phyloP scores from a whole-genome alignment of 2,888 invertebrate species.

The Torymus aiolomorphi region DNA sequence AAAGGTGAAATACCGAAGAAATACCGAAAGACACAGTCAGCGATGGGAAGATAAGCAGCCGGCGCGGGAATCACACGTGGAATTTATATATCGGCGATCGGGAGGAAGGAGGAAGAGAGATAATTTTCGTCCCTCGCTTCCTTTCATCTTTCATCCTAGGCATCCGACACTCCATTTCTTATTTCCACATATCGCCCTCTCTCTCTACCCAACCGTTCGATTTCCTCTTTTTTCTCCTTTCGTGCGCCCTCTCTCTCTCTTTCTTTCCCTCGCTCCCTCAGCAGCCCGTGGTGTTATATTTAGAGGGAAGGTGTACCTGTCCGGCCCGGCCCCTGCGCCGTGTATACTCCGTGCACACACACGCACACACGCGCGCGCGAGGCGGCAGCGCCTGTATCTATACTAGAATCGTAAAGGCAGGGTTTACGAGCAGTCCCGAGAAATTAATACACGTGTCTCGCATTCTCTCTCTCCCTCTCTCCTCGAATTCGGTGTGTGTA shows the following conservation, averaged over 20 bases:
- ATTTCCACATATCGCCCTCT: conserved; percentile 17
- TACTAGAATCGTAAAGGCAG: conserved; percentile 71
- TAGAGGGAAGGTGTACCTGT: conserved; percentile 60
- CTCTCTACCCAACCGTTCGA: conserved; percentile 13
- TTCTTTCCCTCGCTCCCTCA: conserved; percentile 32
- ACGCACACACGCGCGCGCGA: background rate
- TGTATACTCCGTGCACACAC: conserved; percentile 23
- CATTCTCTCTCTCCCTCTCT: conserved; percentile 62
- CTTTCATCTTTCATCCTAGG: conserved; percentile 54
- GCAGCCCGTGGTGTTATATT: conserved; percentile 59
- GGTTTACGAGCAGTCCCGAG: conserved; percentile 73
- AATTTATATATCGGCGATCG: conserved; percentile 30
- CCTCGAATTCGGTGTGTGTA: conserved; percentile 66
- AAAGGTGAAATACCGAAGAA: background rate
- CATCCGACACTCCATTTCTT: conserved; percentile 27
- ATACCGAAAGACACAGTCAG: conserved; percentile 4
- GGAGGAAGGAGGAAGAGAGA: conserved; percentile 42
- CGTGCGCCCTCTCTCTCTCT: background rate
- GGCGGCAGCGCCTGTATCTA: conserved; percentile 64
- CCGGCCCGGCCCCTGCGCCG: conserved; percentile 35
- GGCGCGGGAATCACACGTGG: conserved; percentile 50
- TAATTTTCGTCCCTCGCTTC: conserved; percentile 55
- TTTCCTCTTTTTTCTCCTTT: no score
- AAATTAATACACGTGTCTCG: conserved; percentile 74
- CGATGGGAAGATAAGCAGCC: conserved; percentile 6